Conservation (phyloP, 2,797 vertebrate genomes). For the Thripadectes ignobilis region DNA sequence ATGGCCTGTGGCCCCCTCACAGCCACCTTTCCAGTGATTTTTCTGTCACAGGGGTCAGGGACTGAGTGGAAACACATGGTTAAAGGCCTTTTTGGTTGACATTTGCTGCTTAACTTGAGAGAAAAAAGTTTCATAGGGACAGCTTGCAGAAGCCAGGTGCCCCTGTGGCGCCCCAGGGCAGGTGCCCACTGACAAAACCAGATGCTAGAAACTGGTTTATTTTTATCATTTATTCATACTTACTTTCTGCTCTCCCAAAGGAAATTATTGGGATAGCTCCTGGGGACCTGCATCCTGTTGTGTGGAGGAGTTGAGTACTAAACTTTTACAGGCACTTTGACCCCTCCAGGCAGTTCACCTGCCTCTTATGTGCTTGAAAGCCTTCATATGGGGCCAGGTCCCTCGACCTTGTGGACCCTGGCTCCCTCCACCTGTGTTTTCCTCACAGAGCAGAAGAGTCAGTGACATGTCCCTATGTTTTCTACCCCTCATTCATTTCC, state of each 20-base stretch:
- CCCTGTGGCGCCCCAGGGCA: background rate
- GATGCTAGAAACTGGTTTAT: background rate
- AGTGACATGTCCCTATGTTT: background rate
- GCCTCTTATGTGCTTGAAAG: background rate
- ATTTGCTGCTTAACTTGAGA: background rate
- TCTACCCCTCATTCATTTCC: background rate
- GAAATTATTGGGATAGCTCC: background rate
- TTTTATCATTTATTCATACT: background rate
- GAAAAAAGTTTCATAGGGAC: background rate
- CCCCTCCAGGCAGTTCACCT: background rate
- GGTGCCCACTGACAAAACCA: background rate
- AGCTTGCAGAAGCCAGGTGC: background rate
- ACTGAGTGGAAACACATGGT: background rate
- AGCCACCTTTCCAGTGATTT: background rate
- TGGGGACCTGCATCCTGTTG: rapidly evolving
- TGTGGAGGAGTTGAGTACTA: background rate
- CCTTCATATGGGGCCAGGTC: rapidly evolving
- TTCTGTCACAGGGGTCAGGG: background rate
- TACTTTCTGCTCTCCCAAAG: background rate
- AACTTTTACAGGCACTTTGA: background rate
- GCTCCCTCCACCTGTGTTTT: background rate
- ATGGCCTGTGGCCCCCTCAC: background rate
- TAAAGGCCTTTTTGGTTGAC: background rate
- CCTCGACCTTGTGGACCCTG: background rate
- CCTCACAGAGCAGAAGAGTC: background rate